Conservation (phyloP, 2,888 invertebrate genomes). For the Metellina segmentata region DNA sequence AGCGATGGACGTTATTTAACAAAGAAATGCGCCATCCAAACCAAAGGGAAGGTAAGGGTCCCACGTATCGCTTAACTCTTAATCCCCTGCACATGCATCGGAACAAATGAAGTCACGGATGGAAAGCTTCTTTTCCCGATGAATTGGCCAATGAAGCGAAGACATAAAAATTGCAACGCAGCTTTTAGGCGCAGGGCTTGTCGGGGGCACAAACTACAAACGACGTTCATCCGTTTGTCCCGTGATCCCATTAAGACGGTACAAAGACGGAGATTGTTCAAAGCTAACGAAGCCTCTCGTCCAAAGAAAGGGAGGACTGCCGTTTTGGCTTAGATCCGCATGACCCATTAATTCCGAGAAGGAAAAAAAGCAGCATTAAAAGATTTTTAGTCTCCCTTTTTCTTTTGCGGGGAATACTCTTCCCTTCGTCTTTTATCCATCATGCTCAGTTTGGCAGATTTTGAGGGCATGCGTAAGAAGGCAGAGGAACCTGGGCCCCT, state of each 20-base stretch:
- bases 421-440: slow-evolving; percentile 34
- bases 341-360: slow-evolving; percentile 65
- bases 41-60: neutral
- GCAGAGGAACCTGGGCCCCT: slow-evolving; percentile 6
- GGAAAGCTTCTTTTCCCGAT: neutral
- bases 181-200: slow-evolving; percentile 23
- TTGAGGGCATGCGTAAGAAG: slow-evolving; percentile 17
- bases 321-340: slow-evolving; percentile 57
- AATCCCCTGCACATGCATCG: neutral
- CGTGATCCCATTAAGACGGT: slow-evolving; percentile 58
- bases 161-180: slow-evolving; percentile 48
- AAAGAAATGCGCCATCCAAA: neutral
- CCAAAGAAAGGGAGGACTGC: slow-evolving; percentile 26
- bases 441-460: slow-evolving; percentile 61
- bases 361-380: neutral
- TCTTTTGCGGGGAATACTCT: neutral
- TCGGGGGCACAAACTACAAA: slow-evolving; percentile 29
- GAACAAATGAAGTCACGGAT: neutral
- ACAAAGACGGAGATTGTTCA: slow-evolving; percentile 64
- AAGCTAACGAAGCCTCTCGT: slow-evolving; percentile 61
- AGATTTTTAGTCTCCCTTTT: slow-evolving; percentile 20
- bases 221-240: slow-evolving; percentile 55
- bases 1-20: neutral
- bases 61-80: neutral
- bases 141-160: slow-evolving; percentile 40